Percentiles rank a stretch among this genome's conserved stretches.
phyloP scores from a whole-genome alignment of 1,140 invertebrate genomes.

The Geopemphigus sp. region DNA sequence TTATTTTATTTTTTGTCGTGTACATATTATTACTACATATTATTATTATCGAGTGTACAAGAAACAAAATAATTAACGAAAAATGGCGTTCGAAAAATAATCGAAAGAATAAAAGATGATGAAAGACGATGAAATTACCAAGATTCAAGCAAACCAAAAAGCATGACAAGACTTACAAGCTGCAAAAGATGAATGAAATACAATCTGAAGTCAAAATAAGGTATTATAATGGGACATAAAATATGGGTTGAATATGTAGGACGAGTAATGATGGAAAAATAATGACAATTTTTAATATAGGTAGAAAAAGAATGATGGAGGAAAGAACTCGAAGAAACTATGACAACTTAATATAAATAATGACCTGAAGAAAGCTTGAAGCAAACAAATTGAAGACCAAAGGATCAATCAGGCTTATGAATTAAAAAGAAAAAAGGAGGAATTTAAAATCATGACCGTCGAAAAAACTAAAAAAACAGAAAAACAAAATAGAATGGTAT shows the following conservation, averaged over 20 bases:
- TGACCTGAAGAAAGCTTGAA: slow-evolving; percentile 56
- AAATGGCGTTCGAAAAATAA: slow-evolving; percentile 60
- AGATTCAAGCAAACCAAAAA: slow-evolving; percentile 58
- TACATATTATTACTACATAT: too few species aligned
- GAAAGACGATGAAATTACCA: slow-evolving; percentile 59
- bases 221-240: slow-evolving; percentile 52
- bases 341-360: slow-evolving; percentile 53
- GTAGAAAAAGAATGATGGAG: slow-evolving; percentile 57
- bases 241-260: too few species aligned
- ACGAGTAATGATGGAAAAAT: too few species aligned
- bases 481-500: neutral
- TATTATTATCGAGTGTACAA: too few species aligned
- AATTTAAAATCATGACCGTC: slow-evolving; percentile 56
- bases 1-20: slow-evolving; percentile 35
- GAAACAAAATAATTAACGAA: slow-evolving; percentile 61
- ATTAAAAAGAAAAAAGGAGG: slow-evolving; percentile 62
- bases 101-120: slow-evolving; percentile 57
- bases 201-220: slow-evolving; percentile 60
- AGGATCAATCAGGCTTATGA: slow-evolving; percentile 61
- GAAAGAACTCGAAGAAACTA: slow-evolving; percentile 55
- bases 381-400: slow-evolving; percentile 59
- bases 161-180: slow-evolving; percentile 56
- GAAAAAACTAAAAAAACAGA: slow-evolving; percentile 20
- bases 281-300: slow-evolving; percentile 21
- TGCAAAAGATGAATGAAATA: slow-evolving; percentile 60